Conservation (phyloP, 2,797 vertebrate genomes). For the Florisuga fusca region DNA sequence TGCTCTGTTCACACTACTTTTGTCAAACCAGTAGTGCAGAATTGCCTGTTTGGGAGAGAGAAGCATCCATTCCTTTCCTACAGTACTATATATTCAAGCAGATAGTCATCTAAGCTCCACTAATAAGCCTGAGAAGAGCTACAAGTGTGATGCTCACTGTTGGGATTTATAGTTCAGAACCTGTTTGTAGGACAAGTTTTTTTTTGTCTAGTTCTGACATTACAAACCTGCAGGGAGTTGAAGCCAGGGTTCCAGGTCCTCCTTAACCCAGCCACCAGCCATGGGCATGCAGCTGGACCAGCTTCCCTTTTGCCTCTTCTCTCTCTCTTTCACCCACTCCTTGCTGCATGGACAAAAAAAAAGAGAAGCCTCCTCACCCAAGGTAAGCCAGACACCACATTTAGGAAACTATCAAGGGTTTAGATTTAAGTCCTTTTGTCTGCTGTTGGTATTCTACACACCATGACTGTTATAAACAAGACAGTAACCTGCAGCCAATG, state of each 20-base stretch:
- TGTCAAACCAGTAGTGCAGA: not conserved
- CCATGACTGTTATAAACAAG: not conserved
- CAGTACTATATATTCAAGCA: not conserved
- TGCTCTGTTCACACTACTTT: not conserved
- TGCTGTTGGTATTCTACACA: not conserved
- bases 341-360: not conserved
- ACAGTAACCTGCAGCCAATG: not conserved
- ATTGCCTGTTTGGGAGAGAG: not conserved
- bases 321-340: not conserved
- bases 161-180: not conserved
- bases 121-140: not conserved
- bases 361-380: not conserved
- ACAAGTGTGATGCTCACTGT: not conserved
- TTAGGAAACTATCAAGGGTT: not conserved
- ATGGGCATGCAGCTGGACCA: fast-evolving
- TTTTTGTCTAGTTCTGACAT: not conserved
- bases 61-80: not conserved
- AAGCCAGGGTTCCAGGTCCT: not conserved
- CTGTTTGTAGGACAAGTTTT: not conserved
- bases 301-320: not conserved
- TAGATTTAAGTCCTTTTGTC: not conserved
- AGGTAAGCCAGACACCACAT: not conserved
- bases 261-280: not conserved
- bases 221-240: not conserved
- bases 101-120: not conserved